These are phyloP conservation scores for Synchiropus splendidus DNA, from an alignment of 2,113 vertebrate species.

Conservation along the genomic window DNA sequence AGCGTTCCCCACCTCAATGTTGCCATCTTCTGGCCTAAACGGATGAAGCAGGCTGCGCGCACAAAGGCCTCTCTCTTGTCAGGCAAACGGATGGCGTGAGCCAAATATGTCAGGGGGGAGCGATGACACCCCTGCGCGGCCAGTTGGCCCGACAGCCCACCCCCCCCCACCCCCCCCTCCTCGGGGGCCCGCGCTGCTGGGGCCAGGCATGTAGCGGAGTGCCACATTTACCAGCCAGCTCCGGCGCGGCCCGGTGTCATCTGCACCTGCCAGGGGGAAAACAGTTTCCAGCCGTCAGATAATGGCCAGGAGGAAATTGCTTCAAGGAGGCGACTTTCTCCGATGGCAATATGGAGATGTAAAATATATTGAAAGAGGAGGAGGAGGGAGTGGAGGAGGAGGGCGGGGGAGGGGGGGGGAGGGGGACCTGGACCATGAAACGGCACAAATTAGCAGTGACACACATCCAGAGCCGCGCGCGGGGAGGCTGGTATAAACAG, in stretches of 20 bases:
- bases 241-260: constrained; percentile 48
- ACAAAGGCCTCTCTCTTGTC: constrained; percentile 24
- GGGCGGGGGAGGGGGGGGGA: constrained; percentile 33
- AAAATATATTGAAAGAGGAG: constrained; percentile 45
- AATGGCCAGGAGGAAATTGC: constrained; percentile 62
- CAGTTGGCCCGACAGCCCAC: constrained; percentile 60
- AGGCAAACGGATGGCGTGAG: constrained; percentile 37
- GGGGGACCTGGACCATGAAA: constrained; percentile 46
- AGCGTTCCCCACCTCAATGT: constrained; percentile 53
- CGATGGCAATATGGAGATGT: constrained; percentile 54
- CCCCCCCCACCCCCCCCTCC: constrained; percentile 51
- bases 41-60: constrained; percentile 33
- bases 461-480: constrained; percentile 8
- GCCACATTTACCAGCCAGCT: constrained; percentile 48
- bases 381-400: constrained; percentile 34
- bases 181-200: constrained; percentile 55
- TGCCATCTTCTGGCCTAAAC: constrained; percentile 61
- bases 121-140: constrained; percentile 62
- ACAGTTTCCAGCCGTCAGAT: constrained; percentile 57
- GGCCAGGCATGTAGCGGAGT: constrained; percentile 44
- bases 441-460: constrained; percentile 50
- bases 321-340: constrained; percentile 56
- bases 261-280: constrained; percentile 53
- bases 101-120: constrained; percentile 63
- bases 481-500: constrained; percentile 3